Base-by-base conservation (phyloP, 2,113 vertebrate species). In the Narcine bancroftii region DNA sequence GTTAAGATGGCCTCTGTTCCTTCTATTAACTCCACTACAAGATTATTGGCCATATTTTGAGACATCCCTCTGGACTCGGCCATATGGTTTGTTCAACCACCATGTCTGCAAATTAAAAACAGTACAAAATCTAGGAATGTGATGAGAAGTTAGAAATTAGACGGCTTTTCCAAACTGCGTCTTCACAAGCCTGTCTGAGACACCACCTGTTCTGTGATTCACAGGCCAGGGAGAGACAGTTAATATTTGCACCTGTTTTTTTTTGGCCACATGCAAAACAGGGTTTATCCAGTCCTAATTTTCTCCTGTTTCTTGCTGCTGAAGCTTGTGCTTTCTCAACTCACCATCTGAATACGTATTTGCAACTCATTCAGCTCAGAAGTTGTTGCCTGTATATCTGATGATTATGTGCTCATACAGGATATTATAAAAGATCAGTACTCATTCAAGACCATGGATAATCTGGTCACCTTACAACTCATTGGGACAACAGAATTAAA, bases 1-100 rank as follows among this genome's bases (percentile, higher is more conserved):
- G 94, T 95, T 94, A 93, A 92, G 95, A 93, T 93, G 7, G 94
- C 94, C 95, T 93, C 94, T 93, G 94, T 94, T 94, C 94, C 93
- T 94, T 94, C 93, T 95, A 93, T 96, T 95, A 95, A 95, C 95
- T 94, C 94, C 95, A 95, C 95, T 95, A 94, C 94, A 94, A 45
- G 93, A 95, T 95, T 81, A 94, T 95, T 93, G 94, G 93, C 93
- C 93, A 94, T 93, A 92, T 95, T 94, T 94, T 94, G 93, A 93
- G 94, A 94, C 93, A 93, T 93, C 92, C 93, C 81, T 26, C 92
- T 83, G 93, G 93, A 92, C 93, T 93, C 93, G 93, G 89, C 96
- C 96, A 96, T 96, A 96, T 96, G 96, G 95, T 93, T 92, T 66
- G 94, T 92, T 45, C 56, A 92, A 93, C 92, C 92, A 85, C 92